Evolutionary conservation across 37 sponge, comb jelly and placozoan species (phyloP), one percentile per base, ranked within the genome.

Genomic region (Axinella damicornis): DNA sequence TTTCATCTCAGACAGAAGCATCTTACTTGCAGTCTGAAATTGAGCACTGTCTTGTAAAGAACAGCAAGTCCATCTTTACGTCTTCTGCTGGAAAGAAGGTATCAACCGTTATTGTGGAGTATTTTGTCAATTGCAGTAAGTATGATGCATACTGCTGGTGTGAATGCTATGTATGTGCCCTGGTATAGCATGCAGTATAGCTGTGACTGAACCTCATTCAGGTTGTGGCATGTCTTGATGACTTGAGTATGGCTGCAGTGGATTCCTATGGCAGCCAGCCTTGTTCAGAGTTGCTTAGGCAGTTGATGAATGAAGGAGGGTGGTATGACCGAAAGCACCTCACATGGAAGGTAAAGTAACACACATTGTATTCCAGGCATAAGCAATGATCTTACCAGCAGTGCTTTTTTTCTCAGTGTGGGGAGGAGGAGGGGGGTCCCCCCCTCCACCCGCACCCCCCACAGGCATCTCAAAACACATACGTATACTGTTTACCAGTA

Each of bases 161-260:
- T 46, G 39, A 46, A 35, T 18, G 65, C 65, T 32, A 73, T 18
- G 76, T 37, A 15, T 20, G 22, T 18, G 34, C 46, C 46, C 28
- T 67, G 5, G 14, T 61, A 5, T 61, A 46, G 46, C 46, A 46
- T 46, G 9, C 4, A 9, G 46, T 46, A 46, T 46, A 46, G 46
- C 9, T 46, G 46, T 46, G n/a, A n/a, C n/a, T n/a, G n/a, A n/a
- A n/a, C n/a, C n/a, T n/a, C n/a, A n/a, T n/a, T 1, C 69, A 93
- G 94, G 35, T 89, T 52, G 27, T 90, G 17, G 62, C 83, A 58
- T 94, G 73, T 64, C 65, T 94, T 46, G 94, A 94, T 72, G 94
- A 94, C 39, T 41, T 94, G 33, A 74, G 90, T 75, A 59, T 83
- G 53, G 73, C 86, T 71, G 60, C 58, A 67, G 35, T 59, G 25